These are phyloP conservation scores for Zygogramma bicolorata DNA, from an alignment of 2,888 invertebrate species.

Conservation along the genomic window DNA sequence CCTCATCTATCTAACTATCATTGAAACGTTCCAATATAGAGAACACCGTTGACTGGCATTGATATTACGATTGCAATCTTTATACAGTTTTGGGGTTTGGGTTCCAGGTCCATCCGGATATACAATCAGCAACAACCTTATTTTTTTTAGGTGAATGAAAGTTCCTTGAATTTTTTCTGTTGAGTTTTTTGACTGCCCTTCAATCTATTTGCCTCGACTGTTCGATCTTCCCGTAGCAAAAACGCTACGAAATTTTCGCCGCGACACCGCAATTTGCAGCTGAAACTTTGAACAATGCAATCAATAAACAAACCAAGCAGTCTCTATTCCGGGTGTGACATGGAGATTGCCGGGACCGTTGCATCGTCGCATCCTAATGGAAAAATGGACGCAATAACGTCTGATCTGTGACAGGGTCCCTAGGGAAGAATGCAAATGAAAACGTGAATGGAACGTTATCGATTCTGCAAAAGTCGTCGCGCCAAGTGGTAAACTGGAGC, in stretches of 20 bases:
- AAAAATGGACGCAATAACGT: neutral
- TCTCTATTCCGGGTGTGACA: neutral
- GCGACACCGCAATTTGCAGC: neutral
- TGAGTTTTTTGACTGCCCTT: too few relatives aligned
- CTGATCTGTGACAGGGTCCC: neutral
- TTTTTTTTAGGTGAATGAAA: too few relatives aligned
- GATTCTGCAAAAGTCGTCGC: neutral
- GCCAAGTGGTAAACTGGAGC: neutral
- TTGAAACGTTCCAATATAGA: too few relatives aligned
- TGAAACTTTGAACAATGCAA: constrained; percentile 20
- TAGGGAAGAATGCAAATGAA: constrained; percentile 1
- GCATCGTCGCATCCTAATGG: constrained; percentile 4
- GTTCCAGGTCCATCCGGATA: too few relatives aligned
- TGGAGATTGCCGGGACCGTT: neutral
- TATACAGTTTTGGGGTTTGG: too few relatives aligned
- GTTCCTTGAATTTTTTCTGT: too few relatives aligned
- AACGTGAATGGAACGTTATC: neutral
- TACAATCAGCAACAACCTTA: too few relatives aligned
- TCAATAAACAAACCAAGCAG: constrained; percentile 3
- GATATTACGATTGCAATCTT: too few relatives aligned
- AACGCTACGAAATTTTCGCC: neutral
- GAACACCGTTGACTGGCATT: too few relatives aligned
- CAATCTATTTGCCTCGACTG: too few relatives aligned
- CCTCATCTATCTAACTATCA: too few relatives aligned
- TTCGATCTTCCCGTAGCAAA: neutral